Conservation (phyloP, 2,797 vertebrate genomes). For the Sardinella longiceps region DNA sequence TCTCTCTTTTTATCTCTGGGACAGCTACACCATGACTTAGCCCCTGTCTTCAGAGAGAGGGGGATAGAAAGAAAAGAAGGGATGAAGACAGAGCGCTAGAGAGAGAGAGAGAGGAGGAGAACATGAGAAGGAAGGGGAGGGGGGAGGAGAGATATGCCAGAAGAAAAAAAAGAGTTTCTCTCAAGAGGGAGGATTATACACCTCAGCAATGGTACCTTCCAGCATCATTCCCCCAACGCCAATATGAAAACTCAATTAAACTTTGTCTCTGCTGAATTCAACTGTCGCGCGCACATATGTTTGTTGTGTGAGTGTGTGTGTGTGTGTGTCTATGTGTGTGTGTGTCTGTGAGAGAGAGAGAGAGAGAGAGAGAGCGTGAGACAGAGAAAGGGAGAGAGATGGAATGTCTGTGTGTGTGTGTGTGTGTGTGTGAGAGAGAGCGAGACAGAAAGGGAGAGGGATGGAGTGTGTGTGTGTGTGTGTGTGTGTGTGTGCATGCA, state of each 20-base stretch:
- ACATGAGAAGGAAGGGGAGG: constrained; percentile 43
- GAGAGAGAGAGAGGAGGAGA: constrained; percentile 28
- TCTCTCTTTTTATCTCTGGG: constrained; percentile 18
- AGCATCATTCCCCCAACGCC: constrained; percentile 46
- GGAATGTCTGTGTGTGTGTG: neutral
- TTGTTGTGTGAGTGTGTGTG: neutral
- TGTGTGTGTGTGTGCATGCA: neutral
- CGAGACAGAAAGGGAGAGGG: neutral
- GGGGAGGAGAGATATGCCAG: constrained; percentile 30
- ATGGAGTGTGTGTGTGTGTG: neutral
- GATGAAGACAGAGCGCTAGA: constrained; percentile 47
- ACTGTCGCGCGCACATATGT: constrained; percentile 24
- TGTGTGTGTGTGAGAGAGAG: neutral
- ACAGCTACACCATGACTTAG: constrained; percentile 17
- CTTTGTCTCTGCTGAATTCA: constrained; percentile 46
- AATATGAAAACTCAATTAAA: constrained; percentile 56
- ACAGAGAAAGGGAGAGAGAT: neutral
- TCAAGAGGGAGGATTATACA: constrained; percentile 53
- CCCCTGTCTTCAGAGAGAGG: constrained; percentile 10
- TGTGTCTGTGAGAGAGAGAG: constrained; percentile 5
- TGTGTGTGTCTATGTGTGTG: neutral
- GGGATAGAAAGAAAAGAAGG: constrained; percentile 40
- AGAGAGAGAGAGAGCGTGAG: neutral
- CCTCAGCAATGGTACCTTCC: constrained; percentile 48
- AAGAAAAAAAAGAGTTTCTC: constrained; percentile 39